Base-by-base conservation (phyloP, 2,797 vertebrate genomes). In the Gymnocypris eckloni region DNA sequence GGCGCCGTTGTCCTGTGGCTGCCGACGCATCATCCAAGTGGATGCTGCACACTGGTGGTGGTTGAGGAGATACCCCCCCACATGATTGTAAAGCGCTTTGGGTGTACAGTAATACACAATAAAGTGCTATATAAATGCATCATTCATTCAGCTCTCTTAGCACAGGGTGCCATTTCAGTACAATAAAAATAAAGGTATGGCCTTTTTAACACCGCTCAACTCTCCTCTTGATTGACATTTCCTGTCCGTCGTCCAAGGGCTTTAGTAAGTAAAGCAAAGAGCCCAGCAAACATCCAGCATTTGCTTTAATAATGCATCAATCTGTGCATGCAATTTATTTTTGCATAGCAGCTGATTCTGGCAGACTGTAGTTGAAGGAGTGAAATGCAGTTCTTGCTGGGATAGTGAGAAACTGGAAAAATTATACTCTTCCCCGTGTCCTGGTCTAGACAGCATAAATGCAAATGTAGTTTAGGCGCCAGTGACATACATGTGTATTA, bases 231-330 rank as follows among this genome's bases (percentile, higher is more conserved):
- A 81, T 88, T 70, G 84, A 92, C 79, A 89, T 82, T 89, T 88
- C 81, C 66, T 87, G 69, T 90, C 84, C 84, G 73, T 71, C 75
- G 48, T 89, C 75, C 82, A 20, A 87, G 72, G 86, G 86, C 87
- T 87, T 87, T 50, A 76, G 75, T 84, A 82, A 73, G 77, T 82
- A 88, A 78, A 88, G 50, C 80, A 66, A 59, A 88, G 89, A 91
- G 90, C 89, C 71, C 59, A 90, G 79, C 66, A 82, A 83, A 81
- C 86, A 89, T 89, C 79, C 82, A 83, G 67, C 48, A 81, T 91
- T 91, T 90, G 87, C 84, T 90, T 89, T 77, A 90, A 88, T 84
- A 89, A 86, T 86, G 61, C 69, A 87, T 91, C 89, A 90, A 89
- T 90, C 82, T 83, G 86, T 84, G 87, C 88, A 90, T 81, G 25